Base-by-base conservation (phyloP, 2,888 invertebrate species). In the Laothoe populi region DNA sequence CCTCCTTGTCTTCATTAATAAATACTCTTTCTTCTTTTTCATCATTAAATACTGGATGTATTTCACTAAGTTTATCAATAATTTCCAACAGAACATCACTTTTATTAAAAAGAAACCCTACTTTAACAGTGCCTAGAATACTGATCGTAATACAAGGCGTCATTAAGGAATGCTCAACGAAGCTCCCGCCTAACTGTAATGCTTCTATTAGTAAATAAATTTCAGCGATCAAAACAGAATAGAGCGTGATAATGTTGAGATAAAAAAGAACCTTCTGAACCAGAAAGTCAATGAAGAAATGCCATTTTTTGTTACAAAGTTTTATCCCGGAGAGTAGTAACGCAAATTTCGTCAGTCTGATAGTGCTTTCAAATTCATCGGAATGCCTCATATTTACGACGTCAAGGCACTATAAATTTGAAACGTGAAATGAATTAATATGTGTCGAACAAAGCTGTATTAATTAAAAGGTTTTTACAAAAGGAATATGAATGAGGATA, bases 101-200 rank as follows among this genome's bases (percentile, higher is more conserved):
- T 46, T 85, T 79, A 0, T 71, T 62, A 62, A 73, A 83, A 0
- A 88, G 60, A 7, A 74, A 77, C 26, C 70, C 45, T 0, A 72
- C 64, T 74, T 87, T 89, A 0, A 79, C 70, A 5, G 87, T 83
- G 0, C 76, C 68, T 4, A 89, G 64, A 8, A 84, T 21, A 31
- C 81, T 79, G 1, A 87, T 74, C 0, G 82, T 81, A 0, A 79
- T 73, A 38, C 86, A 87, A 0, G 89, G 90, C 0, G 79, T 76
- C 1, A 79, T 72, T 10, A 84, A 63, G 0, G 81, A 83, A 0
- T 88, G 57, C 65, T 88, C 84, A 1, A 81, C 69, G 59, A 89
- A 81, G 11, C 75, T 74, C 35, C 75, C 79, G 0, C 79, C 81
- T 1, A 60, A 66, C 46, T 66, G 63, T 16, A 86, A 70, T 0